Evolutionary conservation across 2,797 vertebrate species (phyloP), one percentile per base, ranked within the genome.

Genomic region (Cyclopterus lumpus): DNA sequence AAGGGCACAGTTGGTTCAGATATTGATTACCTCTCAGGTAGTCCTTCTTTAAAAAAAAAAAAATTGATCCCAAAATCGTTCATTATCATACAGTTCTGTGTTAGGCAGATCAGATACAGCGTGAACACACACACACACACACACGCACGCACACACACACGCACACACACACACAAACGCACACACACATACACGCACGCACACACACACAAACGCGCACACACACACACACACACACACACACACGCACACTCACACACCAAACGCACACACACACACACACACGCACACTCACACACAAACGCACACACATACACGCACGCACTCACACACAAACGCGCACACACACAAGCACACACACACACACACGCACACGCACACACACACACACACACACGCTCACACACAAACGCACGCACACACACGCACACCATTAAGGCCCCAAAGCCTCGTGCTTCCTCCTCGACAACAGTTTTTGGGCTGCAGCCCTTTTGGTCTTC

Each of bases 11-110:
- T 88, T 81, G 82, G 85, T 85, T 83, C 66, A 83, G 26, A 71
- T 91, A 93, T 93, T 80, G 91, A 94, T 92, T 76, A 83, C 83
- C 87, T 90, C 87, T 90, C 88, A 89, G 86, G 91, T 89, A 86
- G 84, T 88, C 62, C 49, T 80, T 77, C 85, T 88, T 79, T 22
- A n/a, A n/a, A n/a, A n/a, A n/a, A n/a, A n/a, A n/a, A n/a, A n/a
- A 88, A 87, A 92, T 92, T 86, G 88, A 93, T 92, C 85, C 75
- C 72, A 84, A 89, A 91, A 91, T 90, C 82, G 62, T 85, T 89
- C 51, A 77, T 86, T 85, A 92, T 92, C 80, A 81, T 69, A 79
- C 69, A 86, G 73, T 75, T 89, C 64, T 84, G 79, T 51, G 54
- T 88, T 91, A 84, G 88, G 85, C 67, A 88, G 83, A 91, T 91